These are phyloP conservation scores for Piprites chloris DNA, from an alignment of 2,113 vertebrate species.

Conservation along the genomic window DNA sequence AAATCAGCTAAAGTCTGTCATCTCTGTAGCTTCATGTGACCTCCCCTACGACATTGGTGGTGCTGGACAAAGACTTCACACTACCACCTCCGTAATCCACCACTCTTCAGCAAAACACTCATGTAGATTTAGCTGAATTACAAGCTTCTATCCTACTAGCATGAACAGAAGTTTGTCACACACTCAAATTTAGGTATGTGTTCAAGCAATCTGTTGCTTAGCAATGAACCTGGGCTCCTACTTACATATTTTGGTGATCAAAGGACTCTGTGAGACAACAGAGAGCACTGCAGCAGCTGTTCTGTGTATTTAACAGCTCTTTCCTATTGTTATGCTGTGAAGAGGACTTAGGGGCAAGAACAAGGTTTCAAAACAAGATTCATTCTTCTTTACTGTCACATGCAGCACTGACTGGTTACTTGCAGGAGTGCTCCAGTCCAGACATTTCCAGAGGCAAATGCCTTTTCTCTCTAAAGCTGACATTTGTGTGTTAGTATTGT, in stretches of 20 bases:
- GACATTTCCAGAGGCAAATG: too few species aligned
- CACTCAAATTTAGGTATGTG: not conserved
- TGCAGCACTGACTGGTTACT: not conserved
- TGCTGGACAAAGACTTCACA: not conserved
- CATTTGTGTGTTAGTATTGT: not conserved
- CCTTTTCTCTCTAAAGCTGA: not conserved
- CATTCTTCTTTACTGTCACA: not conserved
- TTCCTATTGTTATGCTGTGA: not conserved
- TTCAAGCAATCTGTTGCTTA: not conserved
- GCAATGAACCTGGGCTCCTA: not conserved
- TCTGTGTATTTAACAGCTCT: not conserved
- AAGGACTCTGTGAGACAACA: not conserved
- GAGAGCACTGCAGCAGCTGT: not conserved
- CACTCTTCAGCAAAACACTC: not conserved
- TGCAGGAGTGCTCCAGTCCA: not conserved
- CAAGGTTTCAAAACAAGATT: not conserved
- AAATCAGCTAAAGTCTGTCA: not conserved
- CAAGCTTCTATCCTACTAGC: not conserved
- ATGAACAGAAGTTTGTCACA: not conserved
- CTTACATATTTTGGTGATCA: not conserved
- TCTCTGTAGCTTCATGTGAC: not conserved
- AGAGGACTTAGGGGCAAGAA: not conserved
- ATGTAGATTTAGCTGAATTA: not conserved
- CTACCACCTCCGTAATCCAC: not conserved
- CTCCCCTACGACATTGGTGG: accelerated